Evolutionary conservation across 2,113 vertebrate genomes (phyloP), one percentile per base, ranked within the genome.

Genomic region (Tyrannus savana): DNA sequence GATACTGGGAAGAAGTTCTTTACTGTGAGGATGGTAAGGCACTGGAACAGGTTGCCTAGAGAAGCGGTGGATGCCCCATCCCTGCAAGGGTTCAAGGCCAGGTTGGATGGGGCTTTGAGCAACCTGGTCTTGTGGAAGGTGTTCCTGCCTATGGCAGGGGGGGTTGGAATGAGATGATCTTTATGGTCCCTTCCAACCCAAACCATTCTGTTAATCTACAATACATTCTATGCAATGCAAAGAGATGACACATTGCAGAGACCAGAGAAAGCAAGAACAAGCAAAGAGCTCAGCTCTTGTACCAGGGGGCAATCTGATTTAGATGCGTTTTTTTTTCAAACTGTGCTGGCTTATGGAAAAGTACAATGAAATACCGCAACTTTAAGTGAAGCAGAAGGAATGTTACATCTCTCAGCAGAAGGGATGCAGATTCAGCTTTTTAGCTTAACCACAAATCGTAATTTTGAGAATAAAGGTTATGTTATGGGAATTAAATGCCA

Each of bases 381-480:
- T 58, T 49, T 12, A 78, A 69, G 47, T 3, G 47, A 78, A 81
- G 52, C 27, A 31, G 41, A 84, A 72, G 30, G 44, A 91, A 84
- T 15, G 19, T 27, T 44, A 39, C 16, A 37, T 82, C 78, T 89
- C 77, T 53, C 44, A 91, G 58, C 59, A 73, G 33, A 94, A 69
- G 18, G 13, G 63, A 76, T 83, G 78, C 46, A 74, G 68, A 90
- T 74, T 93, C 89, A 94, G 82, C 91, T 69, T 85, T 77, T 90
- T 50, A 50, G 55, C 50, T 63, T 66, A 39, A 62, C 50, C 63
- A 80, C 74, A 93, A 78, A 79, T 75, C 37, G 59, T n/a, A 62
- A 62, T 76, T 82, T 84, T 42, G 50, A 84, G 35, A 79, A 68
- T 5, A 62, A 73, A 89, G 19, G 31, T 69, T 83, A 53, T n/a